Conservation (phyloP, 2,797 vertebrate species). For the Caiman crocodilus region DNA sequence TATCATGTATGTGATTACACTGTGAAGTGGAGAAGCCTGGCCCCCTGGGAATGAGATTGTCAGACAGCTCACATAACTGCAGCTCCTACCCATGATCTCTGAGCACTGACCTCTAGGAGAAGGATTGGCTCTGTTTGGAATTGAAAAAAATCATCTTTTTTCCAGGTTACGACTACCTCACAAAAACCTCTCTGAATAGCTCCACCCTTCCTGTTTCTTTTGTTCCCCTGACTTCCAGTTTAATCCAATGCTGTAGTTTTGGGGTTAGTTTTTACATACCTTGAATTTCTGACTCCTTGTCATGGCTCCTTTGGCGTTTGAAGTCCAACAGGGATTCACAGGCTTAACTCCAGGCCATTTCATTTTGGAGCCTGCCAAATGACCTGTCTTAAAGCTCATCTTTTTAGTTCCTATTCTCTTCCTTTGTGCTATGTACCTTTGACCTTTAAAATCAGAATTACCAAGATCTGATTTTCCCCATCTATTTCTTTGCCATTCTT, state of each 20-base stretch:
- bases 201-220: neutral
- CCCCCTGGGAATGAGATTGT: neutral
- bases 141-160: neutral
- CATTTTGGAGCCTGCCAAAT: neutral
- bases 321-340: neutral
- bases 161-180: neutral
- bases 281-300: conserved; percentile 1
- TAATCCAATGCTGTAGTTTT: neutral
- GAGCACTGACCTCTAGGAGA: neutral
- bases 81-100: fast-evolving
- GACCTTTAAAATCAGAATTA: conserved; percentile 18
- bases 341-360: conserved; percentile 1
- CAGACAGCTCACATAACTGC: neutral
- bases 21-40: neutral
- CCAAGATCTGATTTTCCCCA: neutral
- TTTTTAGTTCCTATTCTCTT: conserved; percentile 18
- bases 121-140: neutral
- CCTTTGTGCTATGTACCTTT: neutral
- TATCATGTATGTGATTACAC: neutral
- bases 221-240: neutral
- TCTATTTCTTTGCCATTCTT: conserved; percentile 21
- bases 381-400: neutral
- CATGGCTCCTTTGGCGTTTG: neutral
- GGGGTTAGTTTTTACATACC: neutral
- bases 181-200: neutral